A percentile compares a stretch with the other conserved stretches of the same genome.
Evolutionary conservation across 2,113 vertebrate genomes (phyloP).

Genomic region (Apaloderma vittatum): DNA sequence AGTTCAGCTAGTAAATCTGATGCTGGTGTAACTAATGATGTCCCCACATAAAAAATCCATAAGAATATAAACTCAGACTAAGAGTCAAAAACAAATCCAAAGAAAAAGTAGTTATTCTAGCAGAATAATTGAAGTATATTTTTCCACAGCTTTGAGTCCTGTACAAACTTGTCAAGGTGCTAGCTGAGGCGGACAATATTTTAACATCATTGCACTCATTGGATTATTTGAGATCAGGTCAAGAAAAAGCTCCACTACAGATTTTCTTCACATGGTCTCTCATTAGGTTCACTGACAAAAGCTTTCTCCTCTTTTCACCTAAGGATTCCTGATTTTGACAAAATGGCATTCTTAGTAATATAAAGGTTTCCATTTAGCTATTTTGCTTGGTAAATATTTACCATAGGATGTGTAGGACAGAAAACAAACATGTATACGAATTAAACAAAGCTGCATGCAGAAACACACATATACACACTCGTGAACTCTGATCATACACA

Average conservation of each 20-base stretch:
- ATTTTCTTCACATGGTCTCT: neutral
- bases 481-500: neutral
- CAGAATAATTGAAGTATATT: neutral
- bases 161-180: neutral
- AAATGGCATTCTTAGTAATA: neutral
- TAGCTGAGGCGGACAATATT: neutral
- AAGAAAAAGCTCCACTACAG: neutral
- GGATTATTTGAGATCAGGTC: neutral
- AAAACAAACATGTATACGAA: neutral
- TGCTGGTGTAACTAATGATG: neutral
- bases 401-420: accelerated
- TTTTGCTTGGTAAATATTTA: neutral
- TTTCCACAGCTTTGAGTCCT: neutral
- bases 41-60: neutral
- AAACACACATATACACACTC: neutral
- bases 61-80: neutral
- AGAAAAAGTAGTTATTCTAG: neutral
- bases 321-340: neutral
- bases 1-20: neutral
- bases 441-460: neutral
- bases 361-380: accelerated
- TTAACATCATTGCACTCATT: neutral
- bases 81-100: neutral
- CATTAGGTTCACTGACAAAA: neutral
- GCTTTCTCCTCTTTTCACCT: neutral